Percentiles rank a stretch among this genome's conserved stretches.
Conservation (phyloP, 2,797 vertebrate genomes). For the Heteromormyrus szaboi region DNA sequence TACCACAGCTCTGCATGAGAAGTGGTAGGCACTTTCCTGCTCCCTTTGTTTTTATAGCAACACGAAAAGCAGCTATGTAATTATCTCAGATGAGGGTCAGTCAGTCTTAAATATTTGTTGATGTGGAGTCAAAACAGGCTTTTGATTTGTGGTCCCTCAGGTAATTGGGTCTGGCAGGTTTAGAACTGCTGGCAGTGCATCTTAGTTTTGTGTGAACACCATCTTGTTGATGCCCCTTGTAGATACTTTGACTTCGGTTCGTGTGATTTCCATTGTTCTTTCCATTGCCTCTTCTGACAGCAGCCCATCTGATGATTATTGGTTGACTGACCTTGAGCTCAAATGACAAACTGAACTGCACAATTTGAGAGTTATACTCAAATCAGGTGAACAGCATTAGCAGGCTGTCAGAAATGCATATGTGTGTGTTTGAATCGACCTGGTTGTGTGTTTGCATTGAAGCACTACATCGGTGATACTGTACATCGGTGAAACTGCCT, state of each 20-base stretch:
- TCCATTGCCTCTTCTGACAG: neutral
- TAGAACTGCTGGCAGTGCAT: neutral
- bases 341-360: neutral
- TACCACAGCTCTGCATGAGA: neutral
- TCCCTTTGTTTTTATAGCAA: neutral
- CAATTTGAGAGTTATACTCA: neutral
- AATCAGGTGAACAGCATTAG: neutral
- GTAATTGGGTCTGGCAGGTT: neutral
- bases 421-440: neutral
- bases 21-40: neutral
- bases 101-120: neutral
- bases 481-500: neutral
- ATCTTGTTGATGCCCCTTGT: neutral
- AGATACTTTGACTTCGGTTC: neutral
- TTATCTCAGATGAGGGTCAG: neutral
- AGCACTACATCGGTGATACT: neutral
- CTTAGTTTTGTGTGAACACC: neutral
- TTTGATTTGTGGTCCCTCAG: neutral
- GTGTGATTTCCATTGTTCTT: neutral
- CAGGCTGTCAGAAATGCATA: neutral
- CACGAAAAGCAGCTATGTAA: neutral
- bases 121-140: neutral
- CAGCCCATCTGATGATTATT: neutral
- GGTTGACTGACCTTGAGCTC: neutral
- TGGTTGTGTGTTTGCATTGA: neutral